phyloP scores from a whole-genome alignment of 2,888 invertebrate species.

The Morinoia aosen region DNA sequence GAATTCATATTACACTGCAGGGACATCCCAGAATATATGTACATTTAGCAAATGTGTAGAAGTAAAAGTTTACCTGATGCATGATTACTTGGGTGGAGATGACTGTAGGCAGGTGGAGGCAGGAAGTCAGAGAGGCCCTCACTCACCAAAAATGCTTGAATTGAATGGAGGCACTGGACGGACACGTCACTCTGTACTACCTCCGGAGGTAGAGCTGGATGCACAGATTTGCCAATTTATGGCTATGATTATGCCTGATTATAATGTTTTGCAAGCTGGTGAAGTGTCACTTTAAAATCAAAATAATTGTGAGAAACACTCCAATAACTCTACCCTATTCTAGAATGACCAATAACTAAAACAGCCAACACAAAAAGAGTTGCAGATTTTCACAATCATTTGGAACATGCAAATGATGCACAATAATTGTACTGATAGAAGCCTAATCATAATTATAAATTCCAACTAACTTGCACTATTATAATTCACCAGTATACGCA shows the following conservation, averaged over 20 bases:
- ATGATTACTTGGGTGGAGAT: background rate
- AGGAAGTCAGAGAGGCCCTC: background rate
- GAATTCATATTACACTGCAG: background rate
- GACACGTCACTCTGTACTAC: constrained; percentile 1
- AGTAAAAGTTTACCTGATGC: background rate
- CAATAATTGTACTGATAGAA: background rate
- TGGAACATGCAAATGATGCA: background rate
- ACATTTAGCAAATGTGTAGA: background rate
- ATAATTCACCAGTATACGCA: too few species aligned
- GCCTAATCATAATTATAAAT: too few species aligned
- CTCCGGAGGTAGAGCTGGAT: constrained; percentile 37
- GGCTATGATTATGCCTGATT: background rate
- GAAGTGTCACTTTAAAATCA: background rate
- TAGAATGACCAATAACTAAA: background rate
- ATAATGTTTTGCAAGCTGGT: too few species aligned
- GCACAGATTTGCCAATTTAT: background rate
- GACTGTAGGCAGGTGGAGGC: constrained; percentile 7
- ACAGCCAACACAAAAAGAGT: background rate
- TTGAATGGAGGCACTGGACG: constrained; percentile 26
- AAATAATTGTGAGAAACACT: background rate
- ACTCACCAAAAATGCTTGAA: background rate
- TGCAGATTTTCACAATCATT: background rate
- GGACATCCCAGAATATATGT: background rate
- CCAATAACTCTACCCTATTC: background rate
- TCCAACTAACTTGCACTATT: too few species aligned